These are phyloP conservation scores for Xanthia icteritia DNA, from an alignment of 2,888 invertebrate genomes.

Conservation along the genomic window DNA sequence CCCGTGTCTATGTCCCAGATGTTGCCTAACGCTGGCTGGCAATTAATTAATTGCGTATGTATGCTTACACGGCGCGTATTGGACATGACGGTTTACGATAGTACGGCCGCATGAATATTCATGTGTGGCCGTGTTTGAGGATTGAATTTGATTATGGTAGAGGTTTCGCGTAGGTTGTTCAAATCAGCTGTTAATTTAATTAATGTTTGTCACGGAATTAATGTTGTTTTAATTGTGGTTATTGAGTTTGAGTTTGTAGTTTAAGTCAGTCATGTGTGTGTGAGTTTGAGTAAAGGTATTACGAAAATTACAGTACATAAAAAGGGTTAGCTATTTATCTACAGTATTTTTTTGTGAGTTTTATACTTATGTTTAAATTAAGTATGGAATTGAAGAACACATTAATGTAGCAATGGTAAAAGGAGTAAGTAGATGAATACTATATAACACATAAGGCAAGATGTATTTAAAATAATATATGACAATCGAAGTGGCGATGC, in stretches of 20 bases:
- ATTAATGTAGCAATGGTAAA: not conserved
- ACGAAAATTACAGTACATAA: not conserved
- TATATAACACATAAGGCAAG: not conserved
- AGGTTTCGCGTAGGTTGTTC: conserved; percentile 51
- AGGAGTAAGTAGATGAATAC: not conserved
- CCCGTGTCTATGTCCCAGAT: conserved; percentile 82
- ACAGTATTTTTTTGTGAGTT: not conserved
- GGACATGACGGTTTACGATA: conserved; percentile 85
- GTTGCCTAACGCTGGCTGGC: conserved; percentile 83
- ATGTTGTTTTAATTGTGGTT: conserved; percentile 55
- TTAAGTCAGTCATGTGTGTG: conserved; percentile 14
- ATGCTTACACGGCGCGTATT: conserved; percentile 84
- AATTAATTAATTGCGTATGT: conserved; percentile 86
- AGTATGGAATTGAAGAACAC: not conserved
- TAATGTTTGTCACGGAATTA: conserved; percentile 53
- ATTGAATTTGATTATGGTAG: conserved; percentile 78
- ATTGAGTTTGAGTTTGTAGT: conserved; percentile 37
- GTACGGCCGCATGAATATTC: conserved; percentile 83
- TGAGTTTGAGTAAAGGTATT: not conserved
- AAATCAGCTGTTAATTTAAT: conserved; percentile 65
- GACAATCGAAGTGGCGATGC: not conserved
- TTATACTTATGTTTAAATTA: not conserved
- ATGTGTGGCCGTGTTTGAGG: conserved; percentile 75
- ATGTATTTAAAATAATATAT: not conserved
- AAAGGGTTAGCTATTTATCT: not conserved